Conservation (phyloP, 2,888 invertebrate species). For the Harmothoe impar region DNA sequence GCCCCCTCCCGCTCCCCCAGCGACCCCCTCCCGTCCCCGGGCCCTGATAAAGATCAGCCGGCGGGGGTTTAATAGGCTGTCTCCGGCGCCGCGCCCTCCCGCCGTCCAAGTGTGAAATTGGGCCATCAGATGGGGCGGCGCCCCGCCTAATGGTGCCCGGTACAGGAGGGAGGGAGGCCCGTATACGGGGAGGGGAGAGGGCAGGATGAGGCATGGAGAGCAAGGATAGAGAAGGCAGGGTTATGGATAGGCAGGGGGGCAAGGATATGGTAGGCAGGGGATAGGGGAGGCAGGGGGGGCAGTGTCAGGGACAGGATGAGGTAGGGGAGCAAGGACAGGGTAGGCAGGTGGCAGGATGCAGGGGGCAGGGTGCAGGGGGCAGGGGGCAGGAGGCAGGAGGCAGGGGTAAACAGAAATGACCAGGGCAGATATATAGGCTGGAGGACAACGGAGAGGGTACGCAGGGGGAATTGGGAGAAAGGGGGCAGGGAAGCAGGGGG, state of each 20-base stretch:
- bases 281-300: no score
- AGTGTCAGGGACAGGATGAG: no score
- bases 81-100: neutral
- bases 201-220: neutral
- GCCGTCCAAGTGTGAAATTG: slow-evolving; percentile 40
- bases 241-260: no score
- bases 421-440: no score
- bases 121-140: slow-evolving; percentile 46
- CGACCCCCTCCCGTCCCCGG: slow-evolving; percentile 6
- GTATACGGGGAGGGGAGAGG: neutral
- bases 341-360: no score
- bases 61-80: slow-evolving; percentile 30
- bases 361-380: no score
- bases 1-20: neutral
- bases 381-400: no score
- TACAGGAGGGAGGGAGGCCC: neutral
- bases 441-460: no score
- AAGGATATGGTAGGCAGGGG: no score
- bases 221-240: no score
- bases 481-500: neutral
- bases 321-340: no score
- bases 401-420: no score
- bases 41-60: slow-evolving; percentile 35
- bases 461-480: neutral
- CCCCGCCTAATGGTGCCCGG: neutral